Percentiles rank a stretch among this genome's conserved stretches.
Conservation (phyloP, 1,140 invertebrate genomes). For the Oryctes rhinoceros region DNA sequence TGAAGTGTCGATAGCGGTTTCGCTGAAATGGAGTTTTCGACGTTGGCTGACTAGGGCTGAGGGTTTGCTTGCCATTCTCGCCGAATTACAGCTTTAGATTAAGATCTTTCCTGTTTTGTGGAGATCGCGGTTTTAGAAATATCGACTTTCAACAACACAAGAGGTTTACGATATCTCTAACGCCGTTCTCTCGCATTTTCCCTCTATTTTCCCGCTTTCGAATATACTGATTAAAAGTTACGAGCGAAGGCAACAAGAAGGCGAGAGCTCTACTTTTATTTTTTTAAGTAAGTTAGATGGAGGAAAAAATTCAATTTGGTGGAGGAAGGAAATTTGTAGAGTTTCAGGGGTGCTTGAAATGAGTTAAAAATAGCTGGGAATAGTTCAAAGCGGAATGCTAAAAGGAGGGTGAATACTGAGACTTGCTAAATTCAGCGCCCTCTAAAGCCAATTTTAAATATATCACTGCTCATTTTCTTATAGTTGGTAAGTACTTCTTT, state of each 20-base stretch:
- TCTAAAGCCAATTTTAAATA: no score
- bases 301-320: neutral
- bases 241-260: neutral
- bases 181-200: neutral
- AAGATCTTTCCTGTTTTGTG: conserved; percentile 18
- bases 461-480: no score
- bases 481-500: no score
- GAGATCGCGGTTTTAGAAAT: conserved; percentile 18
- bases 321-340: neutral
- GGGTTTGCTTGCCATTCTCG: neutral
- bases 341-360: no score
- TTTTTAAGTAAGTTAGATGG: neutral
- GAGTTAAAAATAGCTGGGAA: no score
- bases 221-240: conserved; percentile 23
- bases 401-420: no score
- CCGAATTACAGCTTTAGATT: conserved; percentile 21
- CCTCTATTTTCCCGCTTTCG: conserved; percentile 8
- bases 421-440: no score
- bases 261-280: neutral
- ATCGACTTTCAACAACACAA: conserved; percentile 18
- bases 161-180: neutral
- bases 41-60: neutral
- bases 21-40: neutral
- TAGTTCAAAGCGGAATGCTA: no score
- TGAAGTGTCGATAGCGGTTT: conserved; percentile 21